A percentile compares a stretch with the other conserved stretches of the same genome.
Evolutionary conservation across 30 jellyfish, hydroid and myxozoan species (phyloP).

Genomic region (Hydractinia echinata): DNA sequence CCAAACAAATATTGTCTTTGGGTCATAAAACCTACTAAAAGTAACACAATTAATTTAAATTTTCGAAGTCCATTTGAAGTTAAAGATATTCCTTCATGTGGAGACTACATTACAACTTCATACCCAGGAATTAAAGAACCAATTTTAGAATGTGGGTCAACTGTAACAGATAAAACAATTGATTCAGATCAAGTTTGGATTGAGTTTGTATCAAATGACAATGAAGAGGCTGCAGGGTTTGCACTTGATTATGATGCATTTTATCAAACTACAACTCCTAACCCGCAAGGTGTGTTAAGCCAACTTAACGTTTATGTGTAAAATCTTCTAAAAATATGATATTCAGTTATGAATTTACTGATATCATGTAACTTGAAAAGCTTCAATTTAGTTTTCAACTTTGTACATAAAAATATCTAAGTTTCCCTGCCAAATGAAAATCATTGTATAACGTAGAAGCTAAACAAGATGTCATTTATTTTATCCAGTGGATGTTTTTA

Average conservation of each 20-base stretch:
- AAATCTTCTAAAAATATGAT: too few relatives aligned
- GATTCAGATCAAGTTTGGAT: conserved; percentile 44
- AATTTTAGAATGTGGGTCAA: conserved; percentile 46
- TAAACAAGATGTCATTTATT: too few relatives aligned
- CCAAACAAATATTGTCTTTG: conserved; percentile 55
- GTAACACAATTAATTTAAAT: conserved; percentile 39
- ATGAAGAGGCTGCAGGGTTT: conserved; percentile 50
- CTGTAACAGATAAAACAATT: conserved; percentile 24
- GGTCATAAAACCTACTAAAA: conserved; percentile 53
- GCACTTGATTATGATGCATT: conserved; percentile 27
- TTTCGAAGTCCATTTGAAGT: conserved; percentile 31
- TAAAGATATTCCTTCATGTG: conserved; percentile 25
- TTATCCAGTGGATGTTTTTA: too few relatives aligned
- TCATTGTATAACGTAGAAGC: too few relatives aligned
- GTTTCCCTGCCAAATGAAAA: too few relatives aligned
- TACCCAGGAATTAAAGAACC: conserved; percentile 47
- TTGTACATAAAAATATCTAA: too few relatives aligned
- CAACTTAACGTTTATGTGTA: background rate
- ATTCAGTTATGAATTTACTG: too few relatives aligned
- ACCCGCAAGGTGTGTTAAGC: background rate
- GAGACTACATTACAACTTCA: conserved; percentile 48
- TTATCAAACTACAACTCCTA: background rate
- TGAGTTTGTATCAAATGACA: conserved; percentile 62
- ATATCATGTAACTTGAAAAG: too few relatives aligned
- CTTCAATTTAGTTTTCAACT: too few relatives aligned